phyloP scores from a whole-genome alignment of 2,113 vertebrate species.

The Amblyopsis rosae region DNA sequence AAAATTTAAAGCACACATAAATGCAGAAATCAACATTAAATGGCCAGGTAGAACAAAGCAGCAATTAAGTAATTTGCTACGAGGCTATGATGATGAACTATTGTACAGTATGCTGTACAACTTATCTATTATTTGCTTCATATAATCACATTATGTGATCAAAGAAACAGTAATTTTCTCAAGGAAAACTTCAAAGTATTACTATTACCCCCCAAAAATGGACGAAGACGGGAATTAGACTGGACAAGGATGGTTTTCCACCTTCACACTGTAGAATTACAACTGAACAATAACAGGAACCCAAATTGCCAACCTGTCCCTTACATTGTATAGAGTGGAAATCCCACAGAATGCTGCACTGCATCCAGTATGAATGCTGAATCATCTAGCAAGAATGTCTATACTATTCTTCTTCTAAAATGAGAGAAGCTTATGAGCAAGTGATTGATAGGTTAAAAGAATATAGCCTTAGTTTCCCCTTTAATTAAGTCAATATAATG shows the following conservation, averaged over 20 bases:
- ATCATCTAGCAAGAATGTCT: background rate
- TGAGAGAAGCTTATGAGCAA: constrained; percentile 2
- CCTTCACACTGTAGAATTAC: background rate
- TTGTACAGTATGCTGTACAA: too few species aligned
- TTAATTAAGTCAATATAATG: constrained; percentile 25
- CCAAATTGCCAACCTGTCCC: background rate
- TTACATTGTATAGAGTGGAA: background rate
- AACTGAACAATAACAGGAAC: constrained; percentile 6
- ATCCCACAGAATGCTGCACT: background rate
- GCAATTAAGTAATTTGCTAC: background rate
- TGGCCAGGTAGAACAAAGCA: background rate
- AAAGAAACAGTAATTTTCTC: background rate
- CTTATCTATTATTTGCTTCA: background rate
- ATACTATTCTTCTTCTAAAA: constrained; percentile 2
- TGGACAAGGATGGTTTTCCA: background rate
- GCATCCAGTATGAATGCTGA: background rate
- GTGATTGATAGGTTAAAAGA: constrained; percentile 18
- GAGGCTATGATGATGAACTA: background rate
- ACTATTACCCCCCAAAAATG: background rate
- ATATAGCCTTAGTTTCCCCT: constrained; percentile 9
- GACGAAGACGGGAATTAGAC: background rate
- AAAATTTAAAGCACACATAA: background rate
- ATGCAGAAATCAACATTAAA: constrained; percentile 6
- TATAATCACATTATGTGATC: background rate
- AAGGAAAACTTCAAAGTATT: background rate